Evolutionary conservation across 2,113 vertebrate species (phyloP).

Genomic region (Microtus montanus): DNA sequence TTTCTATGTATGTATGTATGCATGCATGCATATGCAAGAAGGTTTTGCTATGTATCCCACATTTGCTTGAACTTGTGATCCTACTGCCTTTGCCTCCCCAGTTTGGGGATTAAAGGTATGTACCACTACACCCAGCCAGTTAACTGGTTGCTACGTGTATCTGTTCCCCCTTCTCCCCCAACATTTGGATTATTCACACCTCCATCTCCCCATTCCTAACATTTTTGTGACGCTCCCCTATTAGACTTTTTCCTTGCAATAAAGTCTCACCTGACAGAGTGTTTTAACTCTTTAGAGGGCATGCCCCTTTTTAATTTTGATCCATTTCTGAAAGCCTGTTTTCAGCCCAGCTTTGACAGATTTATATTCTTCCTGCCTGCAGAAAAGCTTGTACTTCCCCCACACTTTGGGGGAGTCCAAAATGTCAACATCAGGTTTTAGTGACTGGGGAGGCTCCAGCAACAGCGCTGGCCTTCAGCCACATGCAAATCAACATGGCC

Average conservation of each 20-base stretch:
- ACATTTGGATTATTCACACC: background rate
- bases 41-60: background rate
- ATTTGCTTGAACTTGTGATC: background rate
- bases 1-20: background rate
- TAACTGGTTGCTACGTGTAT: background rate
- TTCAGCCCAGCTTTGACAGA: background rate
- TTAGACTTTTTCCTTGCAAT: background rate
- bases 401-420: conserved; percentile 31
- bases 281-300: background rate
- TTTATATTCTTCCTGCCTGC: background rate
- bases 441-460: background rate
- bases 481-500: conserved; percentile 23
- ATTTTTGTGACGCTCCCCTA: background rate
- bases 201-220: background rate
- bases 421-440: conserved; percentile 51
- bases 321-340: background rate
- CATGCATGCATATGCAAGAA: background rate
- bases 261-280: background rate
- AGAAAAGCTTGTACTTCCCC: background rate
- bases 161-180: background rate
- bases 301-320: background rate
- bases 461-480: background rate
- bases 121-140: background rate
- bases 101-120: background rate
- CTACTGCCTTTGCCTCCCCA: background rate